Conservation (phyloP, 2,888 invertebrate genomes). For the Spodoptera littoralis region DNA sequence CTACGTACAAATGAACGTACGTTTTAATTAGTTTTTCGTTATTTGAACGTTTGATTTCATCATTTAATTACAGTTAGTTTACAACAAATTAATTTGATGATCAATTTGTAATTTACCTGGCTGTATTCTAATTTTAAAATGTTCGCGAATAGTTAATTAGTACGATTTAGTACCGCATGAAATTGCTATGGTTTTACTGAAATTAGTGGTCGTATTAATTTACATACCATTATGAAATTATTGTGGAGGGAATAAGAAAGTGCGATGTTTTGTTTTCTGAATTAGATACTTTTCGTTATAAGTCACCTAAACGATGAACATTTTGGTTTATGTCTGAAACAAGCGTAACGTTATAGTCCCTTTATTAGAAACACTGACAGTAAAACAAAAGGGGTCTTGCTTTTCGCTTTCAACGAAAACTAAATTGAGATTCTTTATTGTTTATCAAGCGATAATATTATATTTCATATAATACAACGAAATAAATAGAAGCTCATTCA, state of each 20-base stretch:
- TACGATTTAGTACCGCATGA: conserved; percentile 29
- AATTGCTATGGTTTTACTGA: conserved; percentile 23
- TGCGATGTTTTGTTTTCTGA: conserved; percentile 5
- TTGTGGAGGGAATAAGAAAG: conserved; percentile 4
- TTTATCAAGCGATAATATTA: conserved; percentile 19
- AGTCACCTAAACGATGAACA: too few relatives aligned
- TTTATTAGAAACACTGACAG: conserved; percentile 2
- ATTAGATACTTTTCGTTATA: neutral
- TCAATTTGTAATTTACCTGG: conserved; percentile 25
- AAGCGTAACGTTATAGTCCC: neutral
- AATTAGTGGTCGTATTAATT: conserved; percentile 42
- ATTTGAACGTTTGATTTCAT: conserved; percentile 11
- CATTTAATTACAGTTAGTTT: conserved; percentile 19
- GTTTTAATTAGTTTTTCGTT: conserved; percentile 27
- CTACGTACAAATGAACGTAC: neutral
- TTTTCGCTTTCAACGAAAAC: conserved; percentile 10
- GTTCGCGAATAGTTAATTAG: conserved; percentile 36
- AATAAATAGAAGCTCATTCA: conserved; percentile 36
- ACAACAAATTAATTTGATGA: conserved; percentile 19
- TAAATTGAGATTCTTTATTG: conserved; percentile 30
- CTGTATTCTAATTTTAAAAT: conserved; percentile 31
- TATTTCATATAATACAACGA: conserved; percentile 24
- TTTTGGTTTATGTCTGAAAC: too few relatives aligned
- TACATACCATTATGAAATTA: conserved; percentile 46
- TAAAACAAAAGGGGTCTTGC: neutral